phyloP scores from a whole-genome alignment of 2,888 invertebrate species.

The Ophioninae sp. region DNA sequence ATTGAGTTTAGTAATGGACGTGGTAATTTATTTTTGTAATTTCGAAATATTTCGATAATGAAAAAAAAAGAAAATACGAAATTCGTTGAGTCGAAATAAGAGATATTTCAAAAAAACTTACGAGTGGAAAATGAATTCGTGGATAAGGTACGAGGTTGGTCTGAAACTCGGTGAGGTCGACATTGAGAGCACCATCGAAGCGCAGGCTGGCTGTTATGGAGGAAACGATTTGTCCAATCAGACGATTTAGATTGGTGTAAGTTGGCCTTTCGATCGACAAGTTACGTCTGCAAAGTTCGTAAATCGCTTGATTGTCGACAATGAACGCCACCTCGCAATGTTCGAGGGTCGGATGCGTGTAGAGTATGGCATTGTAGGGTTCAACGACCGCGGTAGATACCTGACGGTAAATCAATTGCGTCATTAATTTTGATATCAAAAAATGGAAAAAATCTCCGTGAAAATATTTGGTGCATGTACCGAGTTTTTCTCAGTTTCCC shows the following conservation, averaged over 20 bases:
- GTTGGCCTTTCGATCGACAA: conserved; percentile 86
- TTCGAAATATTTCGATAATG: background rate
- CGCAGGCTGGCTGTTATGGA: conserved; percentile 94
- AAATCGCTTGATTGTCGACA: conserved; percentile 78
- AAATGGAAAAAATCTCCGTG: background rate
- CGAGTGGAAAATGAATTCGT: conserved; percentile 91
- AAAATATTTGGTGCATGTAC: background rate
- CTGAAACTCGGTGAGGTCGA: conserved; percentile 85
- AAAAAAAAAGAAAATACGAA: background rate
- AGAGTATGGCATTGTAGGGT: conserved; percentile 78
- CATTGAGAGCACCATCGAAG: conserved; percentile 91
- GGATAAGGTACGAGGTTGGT: conserved; percentile 92
- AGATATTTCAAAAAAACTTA: conserved; percentile 54
- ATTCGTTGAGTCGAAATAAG: background rate
- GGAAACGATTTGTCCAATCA: conserved; percentile 90
- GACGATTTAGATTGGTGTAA: conserved; percentile 87
- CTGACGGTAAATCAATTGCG: conserved; percentile 70
- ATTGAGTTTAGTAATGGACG: background rate
- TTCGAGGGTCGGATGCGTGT: conserved; percentile 78
- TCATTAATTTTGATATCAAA: background rate
- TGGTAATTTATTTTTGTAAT: too few species aligned
- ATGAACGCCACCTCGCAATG: conserved; percentile 79
- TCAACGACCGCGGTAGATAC: conserved; percentile 79
- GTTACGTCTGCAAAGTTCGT: conserved; percentile 80
- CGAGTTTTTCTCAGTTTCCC: background rate